Conservation (phyloP, 2,888 invertebrate species). For the Lycaena phlaeas region DNA sequence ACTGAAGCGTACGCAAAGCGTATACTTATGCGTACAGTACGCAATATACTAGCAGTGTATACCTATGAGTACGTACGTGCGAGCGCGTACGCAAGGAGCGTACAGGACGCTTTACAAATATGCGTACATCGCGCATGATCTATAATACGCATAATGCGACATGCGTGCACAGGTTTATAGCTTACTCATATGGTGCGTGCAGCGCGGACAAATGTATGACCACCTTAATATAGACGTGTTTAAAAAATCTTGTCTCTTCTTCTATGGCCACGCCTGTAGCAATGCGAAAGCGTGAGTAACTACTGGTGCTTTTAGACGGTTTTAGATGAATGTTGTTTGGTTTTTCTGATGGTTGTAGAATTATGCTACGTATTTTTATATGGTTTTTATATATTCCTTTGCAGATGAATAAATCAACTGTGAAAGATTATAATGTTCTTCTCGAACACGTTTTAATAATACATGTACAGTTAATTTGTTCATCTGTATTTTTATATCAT, state of each 20-base stretch:
- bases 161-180: too few species aligned
- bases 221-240: slow-evolving; percentile 50
- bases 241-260: slow-evolving; percentile 61
- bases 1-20: too few species aligned
- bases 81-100: too few species aligned
- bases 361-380: slow-evolving; percentile 29
- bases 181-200: too few species aligned
- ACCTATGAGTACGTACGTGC: too few species aligned
- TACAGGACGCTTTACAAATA: too few species aligned
- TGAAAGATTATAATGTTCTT: not conserved
- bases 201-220: too few species aligned
- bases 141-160: too few species aligned
- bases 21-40: too few species aligned
- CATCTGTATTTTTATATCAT: not conserved
- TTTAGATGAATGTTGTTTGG: slow-evolving; percentile 47
- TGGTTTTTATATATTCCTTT: not conserved
- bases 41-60: too few species aligned
- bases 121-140: too few species aligned
- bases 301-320: slow-evolving; percentile 55
- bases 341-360: slow-evolving; percentile 27
- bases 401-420: not conserved
- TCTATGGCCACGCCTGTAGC: slow-evolving; percentile 69
- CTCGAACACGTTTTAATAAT: not conserved
- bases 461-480: not conserved
- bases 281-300: slow-evolving; percentile 72